Base-by-base conservation (phyloP, 2,888 invertebrate species). In the Miltochrista miniata region DNA sequence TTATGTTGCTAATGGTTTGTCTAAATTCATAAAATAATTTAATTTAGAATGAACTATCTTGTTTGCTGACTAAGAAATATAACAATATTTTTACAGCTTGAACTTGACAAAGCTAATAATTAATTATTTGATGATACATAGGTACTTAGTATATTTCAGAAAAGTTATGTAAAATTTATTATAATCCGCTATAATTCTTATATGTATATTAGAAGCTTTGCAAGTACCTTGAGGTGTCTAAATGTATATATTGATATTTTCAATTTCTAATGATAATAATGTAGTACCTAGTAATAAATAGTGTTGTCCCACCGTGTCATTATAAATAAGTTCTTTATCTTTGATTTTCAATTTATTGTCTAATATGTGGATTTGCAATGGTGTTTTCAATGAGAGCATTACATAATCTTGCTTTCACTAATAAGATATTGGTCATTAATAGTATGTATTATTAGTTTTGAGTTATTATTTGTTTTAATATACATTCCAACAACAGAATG, bases 301-400 rank as follows among this genome's bases (percentile, higher is more conserved):
- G 55, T 55, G 46, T 54, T 54, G 62, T 68, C 74, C 74, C 74
- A 75, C 74, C 74, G 74, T 62, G 63, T 67, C 50, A 61, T 64
- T 64, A 63, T 64, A 55, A 59, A 57, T 61, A 65, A 61, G 46
- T 52, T 57, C 44, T 57, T 42, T 49, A 54, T 35, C 45, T 56
- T 57, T 55, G 50, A 54, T 57, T 61, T 53, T 53, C 39, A 44
- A 54, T n/a, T 37, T 41, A 37, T 40, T 54, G 42, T n/a, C 11
- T 15, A 33, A 12, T 12, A 31, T 33, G 33, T 33, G 18, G 33
- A 43, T 33, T 33, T 18, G 33, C 33, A 33, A 15, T 31, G 15
- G 15, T 34, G 18, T 34, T 29, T 13, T 18, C 10, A 13, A 29
- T 24, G 13, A 35, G 24, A 24, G 10, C 3, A 2, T 15, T 42